phyloP scores from a whole-genome alignment of 2,888 invertebrate genomes.

The Polylopha cassiicola region DNA sequence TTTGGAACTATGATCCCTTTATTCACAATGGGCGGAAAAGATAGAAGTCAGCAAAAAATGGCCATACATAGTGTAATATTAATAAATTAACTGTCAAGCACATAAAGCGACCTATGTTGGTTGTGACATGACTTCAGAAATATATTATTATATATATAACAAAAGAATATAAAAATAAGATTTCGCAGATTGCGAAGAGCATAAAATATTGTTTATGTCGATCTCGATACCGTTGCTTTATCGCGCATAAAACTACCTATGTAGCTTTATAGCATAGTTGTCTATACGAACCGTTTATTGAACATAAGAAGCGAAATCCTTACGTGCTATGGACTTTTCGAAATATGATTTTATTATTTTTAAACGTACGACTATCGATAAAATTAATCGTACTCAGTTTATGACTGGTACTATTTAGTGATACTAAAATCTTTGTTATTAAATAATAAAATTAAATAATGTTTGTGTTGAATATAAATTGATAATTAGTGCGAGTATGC shows the following conservation, averaged over 20 bases:
- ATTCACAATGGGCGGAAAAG: constrained; percentile 27
- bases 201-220: constrained; percentile 73
- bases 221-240: constrained; percentile 64
- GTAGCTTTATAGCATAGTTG: constrained; percentile 47
- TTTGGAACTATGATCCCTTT: no score
- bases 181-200: constrained; percentile 63
- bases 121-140: constrained; percentile 25
- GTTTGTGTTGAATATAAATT: no score
- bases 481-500: no score
- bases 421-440: no score
- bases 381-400: constrained; percentile 1
- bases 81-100: constrained; percentile 54
- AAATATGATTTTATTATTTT: constrained; percentile 25
- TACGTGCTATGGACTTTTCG: constrained; percentile 17
- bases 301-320: constrained; percentile 35
- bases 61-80: constrained; percentile 41
- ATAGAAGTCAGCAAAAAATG: constrained; percentile 47
- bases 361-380: constrained; percentile 9
- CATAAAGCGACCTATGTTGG: constrained; percentile 40
- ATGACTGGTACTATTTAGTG: background rate
- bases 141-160: constrained; percentile 10
- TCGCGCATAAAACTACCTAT: constrained; percentile 62
- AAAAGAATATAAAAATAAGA: constrained; percentile 58
- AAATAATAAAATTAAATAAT: no score
- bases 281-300: constrained; percentile 54